Evolutionary conservation across 2,888 invertebrate species (phyloP), one percentile per base, ranked within the genome.

Genomic region (Dicyrtomina minuta): DNA sequence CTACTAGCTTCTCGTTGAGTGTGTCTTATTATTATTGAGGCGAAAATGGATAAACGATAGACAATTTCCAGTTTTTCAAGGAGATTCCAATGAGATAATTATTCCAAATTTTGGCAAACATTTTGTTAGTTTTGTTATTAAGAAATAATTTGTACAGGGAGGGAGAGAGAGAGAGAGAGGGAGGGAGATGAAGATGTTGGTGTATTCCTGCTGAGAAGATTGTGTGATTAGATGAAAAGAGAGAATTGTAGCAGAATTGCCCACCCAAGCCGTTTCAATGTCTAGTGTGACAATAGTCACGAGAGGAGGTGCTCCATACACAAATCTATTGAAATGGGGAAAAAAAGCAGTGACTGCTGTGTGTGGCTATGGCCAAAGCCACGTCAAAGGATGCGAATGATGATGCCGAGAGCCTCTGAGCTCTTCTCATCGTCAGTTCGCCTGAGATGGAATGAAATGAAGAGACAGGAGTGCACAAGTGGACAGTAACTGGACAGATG

Each of bases 161-260:
- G 3, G 33, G 33, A 33, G 33, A 33, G 33, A 8, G 27, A 17
- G 27, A 33, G 3, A 8, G 33, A 33, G 33, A 33, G 33, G 33
- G 55, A 26, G 24, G 5, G 17, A 22, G 58, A 58, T 58, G 58
- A 64, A 53, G 33, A 64, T 53, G 53, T 39, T 53, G 10, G 12
- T 53, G 26, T 56, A n/a, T 20, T 39, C 44, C 44, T 46, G 46
- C 61, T 61, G 44, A 44, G 56, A 43, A 22, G 26, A 13, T 43
- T 20, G 24, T 13, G 61, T 61, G 15, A 22, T 24, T 44, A 44
- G 44, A 61, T 61, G 61, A 61, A 61, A 61, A 49, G 41, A 64
- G 64, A 64, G 64, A 64, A 64, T 51, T 64, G 64, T 64, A 64
- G 64, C 64, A 64, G 49, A 33, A 33, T 49, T 44, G 67, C 59